Base-by-base conservation (phyloP, 2,113 vertebrate species). In the Philantomba maxwellii region DNA sequence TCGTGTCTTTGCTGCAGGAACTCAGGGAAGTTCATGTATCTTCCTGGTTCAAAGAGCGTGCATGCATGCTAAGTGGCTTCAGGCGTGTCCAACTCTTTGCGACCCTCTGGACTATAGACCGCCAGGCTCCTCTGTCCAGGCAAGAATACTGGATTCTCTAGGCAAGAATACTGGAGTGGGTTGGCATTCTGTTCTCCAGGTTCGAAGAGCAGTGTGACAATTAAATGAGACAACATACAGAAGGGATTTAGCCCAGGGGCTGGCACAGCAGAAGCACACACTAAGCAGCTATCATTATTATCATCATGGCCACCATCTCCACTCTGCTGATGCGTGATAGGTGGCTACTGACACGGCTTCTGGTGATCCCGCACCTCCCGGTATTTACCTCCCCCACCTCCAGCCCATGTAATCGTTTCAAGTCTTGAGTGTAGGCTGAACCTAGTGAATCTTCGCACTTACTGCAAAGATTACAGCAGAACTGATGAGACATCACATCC, bases 31-130 rank as follows among this genome's bases (percentile, higher is more conserved):
- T 30, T 77, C 17, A 47, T 8, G 10, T 55, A 45, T 9, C n/a
- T 51, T 86, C 82, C 70, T 53, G 45, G 28, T 60, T 73, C 87
- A 51, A 39, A 73, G 66, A 73, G 19, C 19, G 0, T 7, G 66
- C 21, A 3, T 13, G 36, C 21, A 73, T 23, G 66, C 21, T 39
- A 73, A 73, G 66, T 6, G 66, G 36, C 66, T 39, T 39, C 66
- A 73, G 66, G 39, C 0, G 0, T 21, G n/a, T 70, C 19, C 2
- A 1, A 73, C 66, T 39, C 19, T 39, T 25, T 0, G 5, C 2
- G 1, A 73, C 66, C 21, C 19, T 73, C 3, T 39, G 36, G 66
- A 39, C 36, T 39, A 21, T 73, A 73, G 36, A 73, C 66, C 1
- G 5, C 36, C 36, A 73, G 36, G 36, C 10, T 73, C 66, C 66